Base-by-base conservation (phyloP, 2,797 vertebrate species). In the Limnodromus scolopaceus region DNA sequence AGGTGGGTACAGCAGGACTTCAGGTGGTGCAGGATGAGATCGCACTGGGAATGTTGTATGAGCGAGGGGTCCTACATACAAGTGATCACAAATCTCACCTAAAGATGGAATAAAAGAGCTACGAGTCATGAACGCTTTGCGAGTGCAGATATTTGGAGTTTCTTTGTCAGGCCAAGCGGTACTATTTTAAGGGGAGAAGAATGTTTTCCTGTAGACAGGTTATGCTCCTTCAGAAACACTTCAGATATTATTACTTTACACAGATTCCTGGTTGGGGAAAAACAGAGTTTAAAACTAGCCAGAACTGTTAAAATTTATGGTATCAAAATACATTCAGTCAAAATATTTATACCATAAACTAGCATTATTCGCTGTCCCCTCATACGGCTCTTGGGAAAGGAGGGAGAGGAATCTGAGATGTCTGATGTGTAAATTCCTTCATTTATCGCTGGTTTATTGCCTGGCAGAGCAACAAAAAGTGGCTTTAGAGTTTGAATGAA, bases 241-340 rank as follows among this genome's bases (percentile, higher is more conserved):
- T 92, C 61, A 86, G 91, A 48, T 91, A 86, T 89, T 92, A 93
- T 57, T 92, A 69, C 84, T 96, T 88, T 38, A 84, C 76, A 81
- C 34, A 88, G 57, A 91, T 76, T 78, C 79, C 76, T 92, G 88
- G 65, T 69, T 6, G 3, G 79, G 84, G n/a, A 61, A 69, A 92
- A 96, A 49, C 27, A 72, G 77, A 49, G n/a, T 65, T 91, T 86
- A 63, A 86, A 96, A 96, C 17, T 76, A 90, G 65, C 27, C 75
- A 96, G 87, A 85, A 76, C 82, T 84, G 69, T 96, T 94, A 96
- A 94, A 92, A 93, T 95, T 93, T 91, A 93, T 48, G 69, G n/a
- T 78, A 81, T 85, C 94, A 93, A 94, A 96, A 96, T 84, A 88
- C 76, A 92, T 92, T 86, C 96, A 91, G 72, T 94, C 89, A 23